Base-by-base conservation (phyloP, 2,797 vertebrate genomes). In the Leontocebus nigricollis region DNA sequence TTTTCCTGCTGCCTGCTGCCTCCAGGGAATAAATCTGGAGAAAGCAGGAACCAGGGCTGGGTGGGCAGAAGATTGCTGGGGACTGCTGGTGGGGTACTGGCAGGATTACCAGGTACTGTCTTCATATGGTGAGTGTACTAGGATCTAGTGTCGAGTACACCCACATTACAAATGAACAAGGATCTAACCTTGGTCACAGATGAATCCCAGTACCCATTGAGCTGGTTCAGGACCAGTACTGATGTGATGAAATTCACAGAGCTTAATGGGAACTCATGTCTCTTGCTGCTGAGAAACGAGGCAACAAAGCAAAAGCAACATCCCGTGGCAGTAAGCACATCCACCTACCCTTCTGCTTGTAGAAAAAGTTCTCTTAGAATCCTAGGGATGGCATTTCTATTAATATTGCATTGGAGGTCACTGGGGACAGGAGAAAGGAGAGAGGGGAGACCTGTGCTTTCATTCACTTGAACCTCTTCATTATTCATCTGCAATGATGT, bases 401-500 rank as follows among this genome's bases (percentile, higher is more conserved):
- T 87, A 94, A 36, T 82, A 39, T 72, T 88, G 55, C 67, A 55
- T 88, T 30, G 67, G 33, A 59, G 44, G 64, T n/a, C 8, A 6
- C 33, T 0, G 24, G 36, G 41, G 57, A 81, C 48, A 14, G 4
- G 67, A 50, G 0, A 14, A 15, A 30, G 22, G 59, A 33, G 48
- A 87, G 76, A 33, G 79, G 46, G 57, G 64, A 72, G 59, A 61
- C 48, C 55, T 30, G 6, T 0, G 9, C 41, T 67, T 72, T 93
- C 70, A 17, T 82, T 95, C 73, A 3, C 41, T 61, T 26, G 77
- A 73, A 33, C 76, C 24, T 85, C 76, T 95, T 94, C 93, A 50
- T 96, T 95, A 88, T 95, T 64, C 67, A 87, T 91, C 57, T 55
- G 46, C 95, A 75, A 0, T 50, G 81, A 75, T 79, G 85, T 36